Evolutionary conservation across 2,113 vertebrate genomes (phyloP), one percentile per base, ranked within the genome.

Genomic region (Nesoenas mayeri): DNA sequence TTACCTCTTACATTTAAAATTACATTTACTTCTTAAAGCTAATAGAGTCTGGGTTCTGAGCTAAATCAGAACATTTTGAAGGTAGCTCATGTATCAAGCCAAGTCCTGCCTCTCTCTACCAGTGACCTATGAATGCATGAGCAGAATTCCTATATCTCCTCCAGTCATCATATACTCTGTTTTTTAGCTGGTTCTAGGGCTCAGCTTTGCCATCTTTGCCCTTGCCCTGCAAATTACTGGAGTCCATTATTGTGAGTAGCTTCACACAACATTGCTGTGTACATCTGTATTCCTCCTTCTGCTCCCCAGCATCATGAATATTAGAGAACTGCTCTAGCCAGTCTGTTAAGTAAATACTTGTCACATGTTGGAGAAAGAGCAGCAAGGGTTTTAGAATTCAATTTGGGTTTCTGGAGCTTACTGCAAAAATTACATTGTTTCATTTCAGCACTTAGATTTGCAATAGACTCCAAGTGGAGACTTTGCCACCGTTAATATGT

Each of bases 21-120:
- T 91, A 61, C 31, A 50, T 89, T 88, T 93, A 21, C 34, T 17
- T 92, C 31, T 58, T 64, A 69, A 88, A 95, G 48, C n/a, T 79
- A 61, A 74, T 36, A 83, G 2, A 15, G n/a, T 42, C 51, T 71
- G 36, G 70, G 66, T 71, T 54, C 56, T 58, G 13, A 84, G 61
- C 36, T 73, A 90, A 74, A 60, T 77, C 61, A 80, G 47, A 64
- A 71, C n/a, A 24, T 56, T 78, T 47, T 77, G 44, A 89, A 88
- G 40, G 44, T 26, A 61, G 13, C 5, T 67, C 15, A 44, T 16
- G 9, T 50, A 48, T 3, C 28, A 18, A 70, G 13, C 19, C 29
- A 77, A 51, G 42, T 57, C 34, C 44, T 73, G 12, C 7, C 29
- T 15, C 20, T 69, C 58, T 53, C n/a, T 38, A 65, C 8, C 71